phyloP scores from a whole-genome alignment of 2,888 invertebrate species.

The Cosmorhoe ocellata region DNA sequence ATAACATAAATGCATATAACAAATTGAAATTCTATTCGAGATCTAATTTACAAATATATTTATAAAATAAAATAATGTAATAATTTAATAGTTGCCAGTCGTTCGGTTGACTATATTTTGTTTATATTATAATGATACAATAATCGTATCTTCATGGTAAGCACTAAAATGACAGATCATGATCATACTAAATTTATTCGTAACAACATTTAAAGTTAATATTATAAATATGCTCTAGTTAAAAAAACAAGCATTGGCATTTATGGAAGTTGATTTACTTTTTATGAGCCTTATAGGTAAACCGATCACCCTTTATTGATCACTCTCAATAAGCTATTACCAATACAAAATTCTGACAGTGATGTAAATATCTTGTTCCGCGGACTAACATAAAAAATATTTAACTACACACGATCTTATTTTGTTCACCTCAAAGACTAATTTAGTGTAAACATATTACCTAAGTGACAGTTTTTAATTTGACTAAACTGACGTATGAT shows the following conservation, averaged over 20 bases:
- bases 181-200: background rate
- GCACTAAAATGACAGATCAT: background rate
- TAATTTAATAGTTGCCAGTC: constrained; percentile 1
- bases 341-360: too few relatives aligned
- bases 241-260: constrained; percentile 5
- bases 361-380: too few relatives aligned
- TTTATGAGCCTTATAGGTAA: too few relatives aligned
- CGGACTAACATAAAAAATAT: too few relatives aligned
- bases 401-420: too few relatives aligned
- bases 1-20: constrained; percentile 13
- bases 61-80: background rate
- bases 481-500: too few relatives aligned
- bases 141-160: background rate
- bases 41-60: constrained; percentile 3
- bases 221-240: background rate
- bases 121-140: background rate
- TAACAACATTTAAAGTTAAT: background rate
- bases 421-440: too few relatives aligned
- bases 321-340: too few relatives aligned
- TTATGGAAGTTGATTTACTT: background rate
- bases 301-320: too few relatives aligned
- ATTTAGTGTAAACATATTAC: too few relatives aligned
- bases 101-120: background rate
- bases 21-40: constrained; percentile 9
- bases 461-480: too few relatives aligned